Conservation (phyloP, 2,113 vertebrate species). For the Stegostoma tigrinum region DNA sequence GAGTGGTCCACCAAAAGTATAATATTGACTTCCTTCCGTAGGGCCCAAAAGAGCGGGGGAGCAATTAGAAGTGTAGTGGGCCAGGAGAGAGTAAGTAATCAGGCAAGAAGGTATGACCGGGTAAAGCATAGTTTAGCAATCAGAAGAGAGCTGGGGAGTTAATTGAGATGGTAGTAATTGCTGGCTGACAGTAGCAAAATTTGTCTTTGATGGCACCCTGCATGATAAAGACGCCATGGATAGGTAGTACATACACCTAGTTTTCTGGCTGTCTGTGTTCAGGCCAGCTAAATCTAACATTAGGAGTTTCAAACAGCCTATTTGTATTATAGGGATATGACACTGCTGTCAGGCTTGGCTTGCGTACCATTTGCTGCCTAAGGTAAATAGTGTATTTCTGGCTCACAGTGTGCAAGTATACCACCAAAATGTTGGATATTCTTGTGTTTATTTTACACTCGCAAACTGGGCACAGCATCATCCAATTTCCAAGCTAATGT, state of each 20-base stretch:
- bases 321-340: not conserved
- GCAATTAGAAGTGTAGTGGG: not conserved
- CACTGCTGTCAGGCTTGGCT: not conserved
- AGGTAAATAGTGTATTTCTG: not conserved
- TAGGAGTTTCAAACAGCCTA: not conserved
- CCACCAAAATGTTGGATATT: not conserved
- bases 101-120: not conserved
- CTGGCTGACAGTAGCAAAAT: not conserved
- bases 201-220: not conserved
- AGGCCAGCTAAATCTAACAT: not conserved
- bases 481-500: not conserved
- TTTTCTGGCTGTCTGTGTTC: not conserved
- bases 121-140: not conserved
- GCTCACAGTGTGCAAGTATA: not conserved
- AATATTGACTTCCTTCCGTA: not conserved
- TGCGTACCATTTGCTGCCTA: not conserved
- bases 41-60: not conserved
- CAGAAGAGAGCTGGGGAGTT: not conserved
- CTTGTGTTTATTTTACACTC: not conserved
- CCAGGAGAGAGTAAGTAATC: no score
- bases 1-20: not conserved
- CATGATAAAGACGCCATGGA: not conserved
- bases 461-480: not conserved
- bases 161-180: not conserved
- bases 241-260: not conserved